Evolutionary conservation across 2,888 invertebrate species (phyloP).

Genomic region (Hyppa rectilinea): DNA sequence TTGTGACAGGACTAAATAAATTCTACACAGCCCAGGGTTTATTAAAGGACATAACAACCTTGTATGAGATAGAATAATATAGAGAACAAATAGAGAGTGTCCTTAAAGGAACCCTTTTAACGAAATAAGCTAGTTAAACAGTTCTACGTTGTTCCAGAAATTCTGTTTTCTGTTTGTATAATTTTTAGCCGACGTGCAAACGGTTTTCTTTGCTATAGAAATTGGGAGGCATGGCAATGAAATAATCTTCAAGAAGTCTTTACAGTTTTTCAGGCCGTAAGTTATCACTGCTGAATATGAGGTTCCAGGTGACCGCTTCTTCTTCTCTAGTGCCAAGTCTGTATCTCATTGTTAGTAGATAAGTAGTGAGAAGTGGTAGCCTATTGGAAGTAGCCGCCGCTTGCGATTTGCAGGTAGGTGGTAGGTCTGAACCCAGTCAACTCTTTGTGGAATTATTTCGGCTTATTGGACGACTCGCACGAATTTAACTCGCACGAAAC

Average conservation of each 20-base stretch:
- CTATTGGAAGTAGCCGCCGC: too few species aligned
- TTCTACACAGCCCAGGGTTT: conserved; percentile 27
- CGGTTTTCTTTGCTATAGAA: background rate
- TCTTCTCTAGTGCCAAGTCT: background rate
- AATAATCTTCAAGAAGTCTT: background rate
- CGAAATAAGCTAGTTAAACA: conserved; percentile 34
- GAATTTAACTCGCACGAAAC: too few species aligned
- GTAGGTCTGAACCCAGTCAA: too few species aligned
- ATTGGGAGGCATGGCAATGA: background rate
- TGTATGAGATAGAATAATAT: conserved; percentile 6
- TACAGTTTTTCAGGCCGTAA: background rate
- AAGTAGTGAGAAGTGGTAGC: too few species aligned
- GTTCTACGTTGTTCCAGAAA: background rate
- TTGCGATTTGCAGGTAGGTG: too few species aligned
- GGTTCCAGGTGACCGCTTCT: background rate
- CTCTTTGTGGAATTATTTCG: too few species aligned
- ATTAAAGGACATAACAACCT: conserved; percentile 9
- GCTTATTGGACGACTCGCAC: too few species aligned
- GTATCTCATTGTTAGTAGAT: background rate
- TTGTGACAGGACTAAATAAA: conserved; percentile 20
- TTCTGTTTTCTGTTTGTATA: background rate
- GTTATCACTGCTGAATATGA: background rate
- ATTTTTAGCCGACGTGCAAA: background rate
- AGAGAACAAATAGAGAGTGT: conserved; percentile 14
- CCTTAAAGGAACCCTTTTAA: conserved; percentile 38